Evolutionary conservation across 2,113 vertebrate species (phyloP).

Genomic region (Sardina pilchardus): DNA sequence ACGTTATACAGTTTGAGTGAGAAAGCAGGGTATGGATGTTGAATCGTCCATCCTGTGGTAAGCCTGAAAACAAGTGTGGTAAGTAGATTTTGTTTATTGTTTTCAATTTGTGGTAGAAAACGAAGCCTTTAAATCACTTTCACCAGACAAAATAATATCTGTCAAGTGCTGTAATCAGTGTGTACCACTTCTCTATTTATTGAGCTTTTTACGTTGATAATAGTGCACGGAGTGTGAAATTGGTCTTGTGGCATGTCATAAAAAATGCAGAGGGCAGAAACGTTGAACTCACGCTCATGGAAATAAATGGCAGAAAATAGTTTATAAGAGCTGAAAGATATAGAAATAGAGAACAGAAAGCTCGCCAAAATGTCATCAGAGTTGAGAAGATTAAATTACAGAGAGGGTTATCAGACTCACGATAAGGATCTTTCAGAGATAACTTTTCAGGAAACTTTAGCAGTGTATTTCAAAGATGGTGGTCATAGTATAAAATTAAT

Average conservation of each 20-base stretch:
- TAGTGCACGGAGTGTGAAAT: not conserved
- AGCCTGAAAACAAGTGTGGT: not conserved
- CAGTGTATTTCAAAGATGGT: not conserved
- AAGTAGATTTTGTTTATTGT: not conserved
- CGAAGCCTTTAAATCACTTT: not conserved
- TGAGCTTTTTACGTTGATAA: not conserved
- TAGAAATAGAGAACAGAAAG: not conserved
- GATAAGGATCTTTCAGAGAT: not conserved
- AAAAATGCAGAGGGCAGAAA: not conserved
- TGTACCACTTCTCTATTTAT: not conserved
- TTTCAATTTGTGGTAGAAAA: not conserved
- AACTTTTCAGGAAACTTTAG: not conserved
- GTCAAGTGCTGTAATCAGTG: not conserved
- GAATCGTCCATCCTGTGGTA: not conserved
- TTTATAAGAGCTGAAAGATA: not conserved
- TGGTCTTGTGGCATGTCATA: not conserved
- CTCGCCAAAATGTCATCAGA: not conserved
- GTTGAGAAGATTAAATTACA: conserved; percentile 5
- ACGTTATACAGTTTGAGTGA: not conserved
- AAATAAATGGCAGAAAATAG: not conserved
- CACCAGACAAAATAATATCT: not conserved
- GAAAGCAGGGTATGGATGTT: not conserved
- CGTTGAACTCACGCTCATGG: not conserved
- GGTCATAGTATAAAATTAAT: not conserved
- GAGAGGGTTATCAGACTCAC: not conserved